Base-by-base conservation (phyloP, 2,797 vertebrate genomes). In the Uromys caudimaculatus region DNA sequence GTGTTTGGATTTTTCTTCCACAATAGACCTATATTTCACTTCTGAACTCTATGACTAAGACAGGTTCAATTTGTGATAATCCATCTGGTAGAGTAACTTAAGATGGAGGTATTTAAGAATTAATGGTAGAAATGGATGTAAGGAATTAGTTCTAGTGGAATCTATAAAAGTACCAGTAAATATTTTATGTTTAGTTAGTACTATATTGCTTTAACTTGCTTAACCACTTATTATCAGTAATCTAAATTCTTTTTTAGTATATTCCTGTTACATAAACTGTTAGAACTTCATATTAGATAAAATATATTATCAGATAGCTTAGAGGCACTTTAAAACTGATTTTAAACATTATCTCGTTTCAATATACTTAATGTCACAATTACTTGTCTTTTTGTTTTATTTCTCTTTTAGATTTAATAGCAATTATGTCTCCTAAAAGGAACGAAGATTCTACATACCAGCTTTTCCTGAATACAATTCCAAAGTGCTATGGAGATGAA, bases 111-210 rank as follows among this genome's bases (percentile, higher is more conserved):
- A 79, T n/a, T 93, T 60, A 78, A 92, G 29, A 92, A 85, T 79
- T 86, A 60, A 50, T 87, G 47, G 11, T 44, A 4, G 6, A 3
- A 52, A 62, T 78, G 73, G 41, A 9, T 17, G 82, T 89, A 93
- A n/a, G 3, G 92, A 92, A 60, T 35, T 11, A 50, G 29, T 73
- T 85, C 35, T 83, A 8, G 29, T 6, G 73, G 7, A 83, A 54
- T 35, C 27, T 47, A 47, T 79, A 86, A 91, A 94, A 91, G 27
- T n/a, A 50, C 12, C 41, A 50, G 32, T 73, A 52, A 58, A 47
- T 94, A 73, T 91, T 93, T 89, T 75, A 84, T 81, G 5, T 23
- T 89, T 96, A 73, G 58, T 56, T 93, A 86, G 27, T 77, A 58
- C 38, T 47, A 24, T 64, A 27, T 41, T 83, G 38, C 12, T 77